A percentile compares a stretch with the other conserved stretches of the same genome.
Conservation (phyloP, 2,113 vertebrate genomes). For the Chrysochloris asiatica region DNA sequence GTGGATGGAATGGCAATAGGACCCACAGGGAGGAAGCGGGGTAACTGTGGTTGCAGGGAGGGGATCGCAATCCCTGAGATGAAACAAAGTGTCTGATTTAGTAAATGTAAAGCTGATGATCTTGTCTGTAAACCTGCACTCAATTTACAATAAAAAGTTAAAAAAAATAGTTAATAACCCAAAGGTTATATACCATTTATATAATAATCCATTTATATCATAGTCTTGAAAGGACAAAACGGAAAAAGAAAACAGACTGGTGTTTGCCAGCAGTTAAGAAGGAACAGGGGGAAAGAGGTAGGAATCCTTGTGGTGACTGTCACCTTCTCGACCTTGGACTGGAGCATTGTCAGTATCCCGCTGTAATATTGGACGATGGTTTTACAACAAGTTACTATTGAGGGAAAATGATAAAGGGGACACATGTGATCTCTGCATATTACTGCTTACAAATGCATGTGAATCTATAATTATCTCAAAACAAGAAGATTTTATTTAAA, state of each 20-base stretch:
- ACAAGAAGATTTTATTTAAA: no score
- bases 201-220: not conserved
- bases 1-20: no score
- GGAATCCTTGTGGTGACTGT: not conserved
- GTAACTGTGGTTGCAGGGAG: no score
- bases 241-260: not conserved
- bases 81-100: no score
- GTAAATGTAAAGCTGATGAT: no score
- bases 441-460: not conserved
- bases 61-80: no score
- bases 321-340: not conserved
- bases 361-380: not conserved
- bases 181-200: not conserved
- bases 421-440: not conserved
- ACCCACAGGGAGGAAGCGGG: no score
- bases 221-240: constrained; percentile 17
- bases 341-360: not conserved
- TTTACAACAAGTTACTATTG: not conserved
- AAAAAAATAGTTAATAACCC: not conserved
- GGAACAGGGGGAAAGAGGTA: not conserved
- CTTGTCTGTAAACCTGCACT: no score
- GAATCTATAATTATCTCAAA: constrained; percentile 16
- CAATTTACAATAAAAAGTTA: no score
- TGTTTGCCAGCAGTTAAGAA: not conserved
- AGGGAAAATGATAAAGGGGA: not conserved